Evolutionary conservation across 2,888 invertebrate genomes (phyloP), one percentile per base, ranked within the genome.

Genomic region (Ligdia adustata): DNA sequence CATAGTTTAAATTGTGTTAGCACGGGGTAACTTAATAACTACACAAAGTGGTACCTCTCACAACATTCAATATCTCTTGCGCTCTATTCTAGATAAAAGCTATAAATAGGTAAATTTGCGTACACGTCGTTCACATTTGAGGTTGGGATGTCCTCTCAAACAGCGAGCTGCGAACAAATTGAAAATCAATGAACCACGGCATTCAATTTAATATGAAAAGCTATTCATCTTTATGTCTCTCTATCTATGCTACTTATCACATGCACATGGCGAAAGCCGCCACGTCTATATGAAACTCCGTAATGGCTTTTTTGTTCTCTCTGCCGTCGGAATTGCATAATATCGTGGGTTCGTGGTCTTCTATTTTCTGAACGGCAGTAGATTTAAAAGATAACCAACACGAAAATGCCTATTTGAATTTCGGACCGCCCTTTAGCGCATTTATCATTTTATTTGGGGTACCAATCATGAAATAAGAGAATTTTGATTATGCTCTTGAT

Each of bases 141-240:
- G 67, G 56, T 64, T 60, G 53, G 61, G 62, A 64, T 64, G 71
- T 65, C 66, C 72, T 66, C 64, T 61, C 64, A 43, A 56, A 60
- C 66, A 69, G 74, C 71, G 71, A 71, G 75, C 68, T 68, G 69
- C 69, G 73, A 79, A 75, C 81, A 83, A 86, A 87, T 86, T 83
- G 86, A 87, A 88, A 88, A 85, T 84, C 85, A 87, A 85, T 85
- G 82, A 83, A 82, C 81, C 79, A 64, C 69, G 73, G 74, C 72
- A 81, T 79, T 75, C 78, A 79, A 81, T 84, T 82, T 81, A 75
- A 81, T 83, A 81, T 79, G 74, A 80, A 82, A 79, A 76, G 72
- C 80, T 75, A 81, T 83, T 82, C 78, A 72, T 79, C 74, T 82
- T 76, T 69, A 66, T 52, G 48, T 44, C 46, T 13, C 24, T 53